Conservation (phyloP, 2,113 vertebrate genomes). For the Scomber colias region DNA sequence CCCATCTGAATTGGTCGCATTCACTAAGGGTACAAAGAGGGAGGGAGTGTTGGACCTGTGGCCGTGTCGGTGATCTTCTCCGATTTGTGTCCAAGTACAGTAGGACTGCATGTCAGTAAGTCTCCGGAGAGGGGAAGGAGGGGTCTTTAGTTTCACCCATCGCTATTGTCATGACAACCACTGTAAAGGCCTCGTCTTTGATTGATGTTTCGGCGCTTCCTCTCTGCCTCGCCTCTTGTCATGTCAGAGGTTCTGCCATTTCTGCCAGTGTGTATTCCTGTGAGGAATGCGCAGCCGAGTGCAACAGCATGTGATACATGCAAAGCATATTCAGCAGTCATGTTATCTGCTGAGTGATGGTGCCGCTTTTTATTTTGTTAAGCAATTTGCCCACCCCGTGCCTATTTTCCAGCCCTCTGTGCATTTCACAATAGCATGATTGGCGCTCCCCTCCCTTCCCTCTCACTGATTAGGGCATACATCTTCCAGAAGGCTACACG, state of each 20-base stretch:
- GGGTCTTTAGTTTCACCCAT: slow-evolving; percentile 39
- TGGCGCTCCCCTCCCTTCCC: slow-evolving; percentile 9
- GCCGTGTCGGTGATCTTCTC: neutral
- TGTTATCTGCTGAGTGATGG: slow-evolving; percentile 42
- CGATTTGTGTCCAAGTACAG: neutral
- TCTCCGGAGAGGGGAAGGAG: slow-evolving; percentile 35
- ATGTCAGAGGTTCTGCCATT: slow-evolving; percentile 35
- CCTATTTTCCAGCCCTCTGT: neutral
- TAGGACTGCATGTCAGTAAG: slow-evolving; percentile 49
- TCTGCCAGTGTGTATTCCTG: slow-evolving; percentile 35
- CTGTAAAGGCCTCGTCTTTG: slow-evolving; percentile 44
- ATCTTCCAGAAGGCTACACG: slow-evolving; percentile 20
- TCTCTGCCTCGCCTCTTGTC: slow-evolving; percentile 38
- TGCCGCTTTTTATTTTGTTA: slow-evolving; percentile 32
- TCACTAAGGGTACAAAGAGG: neutral
- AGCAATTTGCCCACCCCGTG: slow-evolving; percentile 19
- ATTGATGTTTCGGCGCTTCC: slow-evolving; percentile 44
- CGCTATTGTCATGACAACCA: slow-evolving; percentile 61
- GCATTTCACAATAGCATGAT: slow-evolving; percentile 10
- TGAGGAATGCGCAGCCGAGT: slow-evolving; percentile 4
- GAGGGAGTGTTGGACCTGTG: slow-evolving; percentile 8
- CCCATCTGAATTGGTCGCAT: neutral
- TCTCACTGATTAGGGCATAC: slow-evolving; percentile 11
- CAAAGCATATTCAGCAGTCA: slow-evolving; percentile 26
- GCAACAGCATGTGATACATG: neutral